Conservation (phyloP, 2,113 vertebrate genomes). For the Sturnus vulgaris region DNA sequence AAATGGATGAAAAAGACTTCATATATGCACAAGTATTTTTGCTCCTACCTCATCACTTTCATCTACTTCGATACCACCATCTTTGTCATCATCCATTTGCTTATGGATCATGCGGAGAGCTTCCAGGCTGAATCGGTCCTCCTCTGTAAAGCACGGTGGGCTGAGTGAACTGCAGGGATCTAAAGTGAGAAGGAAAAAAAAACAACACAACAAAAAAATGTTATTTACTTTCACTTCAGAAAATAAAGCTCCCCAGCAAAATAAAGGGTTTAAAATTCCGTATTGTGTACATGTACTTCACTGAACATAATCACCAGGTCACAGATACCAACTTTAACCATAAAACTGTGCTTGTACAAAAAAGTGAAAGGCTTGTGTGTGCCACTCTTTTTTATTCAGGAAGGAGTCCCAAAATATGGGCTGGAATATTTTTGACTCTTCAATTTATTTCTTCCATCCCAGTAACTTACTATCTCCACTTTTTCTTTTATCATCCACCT, state of each 20-base stretch:
- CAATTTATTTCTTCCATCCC: background rate
- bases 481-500: background rate
- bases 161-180: conserved; percentile 87
- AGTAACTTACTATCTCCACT: background rate
- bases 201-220: background rate
- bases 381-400: background rate
- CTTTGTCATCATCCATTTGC: conserved; percentile 98
- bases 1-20: background rate
- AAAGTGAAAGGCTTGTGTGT: fast-evolving
- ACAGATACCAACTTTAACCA: background rate
- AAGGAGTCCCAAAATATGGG: background rate
- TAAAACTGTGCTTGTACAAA: background rate
- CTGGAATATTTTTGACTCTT: background rate
- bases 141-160: conserved; percentile 90
- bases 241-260: background rate
- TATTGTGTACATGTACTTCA: background rate
- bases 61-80: conserved; percentile 96
- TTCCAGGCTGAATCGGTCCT: conserved; percentile 91
- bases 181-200: conserved; percentile 4
- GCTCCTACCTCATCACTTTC: conserved; percentile 95
- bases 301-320: background rate
- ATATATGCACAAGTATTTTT: background rate
- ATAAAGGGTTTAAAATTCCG: background rate
- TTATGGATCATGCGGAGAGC: conserved; percentile 96
- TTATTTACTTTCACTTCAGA: background rate